Percentiles rank a stretch among this genome's conserved stretches.
These are phyloP conservation scores for Sarcophaga variegata DNA, from an alignment of 2,888 invertebrate genomes.

Conservation along the genomic window DNA sequence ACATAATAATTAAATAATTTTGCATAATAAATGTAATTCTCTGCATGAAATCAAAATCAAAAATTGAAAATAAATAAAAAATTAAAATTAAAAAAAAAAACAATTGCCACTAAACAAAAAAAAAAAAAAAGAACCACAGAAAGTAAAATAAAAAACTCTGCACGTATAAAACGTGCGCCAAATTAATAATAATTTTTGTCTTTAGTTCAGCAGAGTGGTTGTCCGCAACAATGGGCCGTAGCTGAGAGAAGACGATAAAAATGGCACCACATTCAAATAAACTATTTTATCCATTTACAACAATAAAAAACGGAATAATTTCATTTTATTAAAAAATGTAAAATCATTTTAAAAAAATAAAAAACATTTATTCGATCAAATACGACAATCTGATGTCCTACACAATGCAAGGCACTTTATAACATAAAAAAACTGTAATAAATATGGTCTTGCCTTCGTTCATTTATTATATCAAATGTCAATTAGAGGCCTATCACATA, in stretches of 20 bases:
- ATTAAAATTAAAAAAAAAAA: background rate
- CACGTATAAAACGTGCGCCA: conserved; percentile 62
- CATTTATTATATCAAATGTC: too few species aligned
- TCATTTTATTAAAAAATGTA: too few species aligned
- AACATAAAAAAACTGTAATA: too few species aligned
- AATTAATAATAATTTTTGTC: conserved; percentile 53
- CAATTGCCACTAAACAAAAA: background rate
- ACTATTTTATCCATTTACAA: conserved; percentile 32
- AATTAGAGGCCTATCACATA: too few species aligned
- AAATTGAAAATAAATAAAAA: too few species aligned
- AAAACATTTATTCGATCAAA: too few species aligned
- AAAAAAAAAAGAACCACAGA: background rate
- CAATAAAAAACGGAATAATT: background rate
- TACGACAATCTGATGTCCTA: too few species aligned
- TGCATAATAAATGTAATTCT: conserved; percentile 41
- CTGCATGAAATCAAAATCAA: too few species aligned
- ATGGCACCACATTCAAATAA: conserved; percentile 20
- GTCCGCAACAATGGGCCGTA: background rate
- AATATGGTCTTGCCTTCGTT: too few species aligned
- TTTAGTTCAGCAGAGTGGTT: background rate
- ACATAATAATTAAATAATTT: conserved; percentile 38
- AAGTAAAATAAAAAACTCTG: background rate
- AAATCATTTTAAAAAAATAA: too few species aligned
- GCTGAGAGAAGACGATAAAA: background rate
- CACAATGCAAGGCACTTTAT: too few species aligned